These are phyloP conservation scores for Fukomys damarensis DNA, from an alignment of 2,113 vertebrate genomes.

Conservation along the genomic window DNA sequence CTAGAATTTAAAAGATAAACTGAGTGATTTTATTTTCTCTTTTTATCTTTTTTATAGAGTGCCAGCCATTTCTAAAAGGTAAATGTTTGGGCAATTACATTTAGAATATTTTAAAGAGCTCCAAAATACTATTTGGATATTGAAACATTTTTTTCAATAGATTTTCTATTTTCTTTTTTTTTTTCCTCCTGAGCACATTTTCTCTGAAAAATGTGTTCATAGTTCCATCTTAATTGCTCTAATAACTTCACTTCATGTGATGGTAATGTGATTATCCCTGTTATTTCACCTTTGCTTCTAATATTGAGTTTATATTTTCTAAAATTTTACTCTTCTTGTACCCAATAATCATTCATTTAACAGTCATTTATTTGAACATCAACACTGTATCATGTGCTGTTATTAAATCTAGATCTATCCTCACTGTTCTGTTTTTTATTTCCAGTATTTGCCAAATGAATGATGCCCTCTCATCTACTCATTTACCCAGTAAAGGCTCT, in stretches of 20 bases:
- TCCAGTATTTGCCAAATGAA: neutral
- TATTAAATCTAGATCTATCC: neutral
- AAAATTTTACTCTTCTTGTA: neutral
- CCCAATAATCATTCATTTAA: neutral
- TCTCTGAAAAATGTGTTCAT: neutral
- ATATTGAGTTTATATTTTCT: neutral
- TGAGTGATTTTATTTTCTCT: neutral
- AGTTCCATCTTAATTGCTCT: neutral
- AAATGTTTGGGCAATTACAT: neutral
- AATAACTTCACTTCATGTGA: neutral
- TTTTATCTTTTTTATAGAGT: neutral
- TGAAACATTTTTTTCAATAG: neutral
- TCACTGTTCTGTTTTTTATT: neutral
- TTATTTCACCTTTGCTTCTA: neutral
- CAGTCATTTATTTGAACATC: neutral
- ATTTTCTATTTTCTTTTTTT: conserved; percentile 15
- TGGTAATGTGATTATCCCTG: neutral
- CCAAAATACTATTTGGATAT: neutral
- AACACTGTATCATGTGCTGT: neutral
- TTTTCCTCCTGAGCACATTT: neutral
- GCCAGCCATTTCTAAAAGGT: neutral
- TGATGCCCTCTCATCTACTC: neutral
- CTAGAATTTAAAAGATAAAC: neutral
- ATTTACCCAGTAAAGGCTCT: neutral
- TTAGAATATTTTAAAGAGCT: neutral